These are phyloP conservation scores for Cepphus grylle DNA, from an alignment of 2,113 vertebrate species.

Conservation along the genomic window DNA sequence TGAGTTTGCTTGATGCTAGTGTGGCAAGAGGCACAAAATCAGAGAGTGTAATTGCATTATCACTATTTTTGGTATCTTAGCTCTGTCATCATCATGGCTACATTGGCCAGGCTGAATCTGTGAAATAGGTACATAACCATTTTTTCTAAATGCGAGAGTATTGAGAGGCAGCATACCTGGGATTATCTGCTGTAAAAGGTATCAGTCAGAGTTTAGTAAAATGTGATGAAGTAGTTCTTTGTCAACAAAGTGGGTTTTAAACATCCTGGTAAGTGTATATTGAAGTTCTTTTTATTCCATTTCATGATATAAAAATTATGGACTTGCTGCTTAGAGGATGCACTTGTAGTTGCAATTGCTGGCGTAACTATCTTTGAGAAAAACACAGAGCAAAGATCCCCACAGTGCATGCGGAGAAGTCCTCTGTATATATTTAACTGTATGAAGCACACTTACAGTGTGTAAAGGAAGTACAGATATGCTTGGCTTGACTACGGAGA, in stretches of 20 bases:
- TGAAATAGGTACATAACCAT: neutral
- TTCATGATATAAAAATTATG: neutral
- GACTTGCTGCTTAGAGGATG: neutral
- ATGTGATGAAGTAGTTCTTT: neutral
- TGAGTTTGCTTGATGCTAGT: neutral
- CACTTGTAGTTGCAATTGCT: neutral
- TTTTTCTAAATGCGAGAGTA: neutral
- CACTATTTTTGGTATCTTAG: neutral
- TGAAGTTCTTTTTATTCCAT: neutral
- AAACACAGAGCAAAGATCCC: neutral
- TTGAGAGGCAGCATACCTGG: neutral
- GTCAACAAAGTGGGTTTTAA: neutral
- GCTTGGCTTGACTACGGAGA: neutral
- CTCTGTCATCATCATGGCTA: neutral
- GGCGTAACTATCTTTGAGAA: neutral
- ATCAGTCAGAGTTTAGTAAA: neutral
- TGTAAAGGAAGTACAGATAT: neutral
- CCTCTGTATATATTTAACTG: neutral
- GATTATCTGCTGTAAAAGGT: neutral
- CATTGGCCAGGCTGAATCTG: neutral
- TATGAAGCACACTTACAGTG: neutral
- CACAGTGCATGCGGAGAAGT: neutral
- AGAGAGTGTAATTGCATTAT: neutral
- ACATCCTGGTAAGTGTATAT: neutral
- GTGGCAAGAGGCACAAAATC: neutral